Conservation (phyloP, 2,113 vertebrate species). For the Proterorhinus semilunaris region DNA sequence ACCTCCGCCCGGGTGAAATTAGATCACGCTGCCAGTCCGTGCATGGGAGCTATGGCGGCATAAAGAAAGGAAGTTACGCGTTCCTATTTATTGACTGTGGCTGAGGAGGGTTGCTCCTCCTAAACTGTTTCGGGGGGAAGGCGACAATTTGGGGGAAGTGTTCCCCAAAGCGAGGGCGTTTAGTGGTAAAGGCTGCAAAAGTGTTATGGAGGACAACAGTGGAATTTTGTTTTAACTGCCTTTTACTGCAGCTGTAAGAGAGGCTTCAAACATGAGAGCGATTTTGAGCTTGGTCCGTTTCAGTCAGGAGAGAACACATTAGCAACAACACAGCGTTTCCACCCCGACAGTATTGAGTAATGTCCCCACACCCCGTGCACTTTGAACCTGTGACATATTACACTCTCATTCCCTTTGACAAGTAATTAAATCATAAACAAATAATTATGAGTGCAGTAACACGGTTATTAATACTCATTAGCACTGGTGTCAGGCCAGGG, state of each 20-base stretch:
- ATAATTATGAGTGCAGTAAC: background rate
- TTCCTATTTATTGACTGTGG: conserved; percentile 58
- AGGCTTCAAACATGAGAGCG: background rate
- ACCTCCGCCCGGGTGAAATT: conserved; percentile 59
- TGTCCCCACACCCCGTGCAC: background rate
- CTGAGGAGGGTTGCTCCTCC: conserved; percentile 40
- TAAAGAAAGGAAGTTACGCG: conserved; percentile 34
- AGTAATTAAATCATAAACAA: conserved; percentile 9
- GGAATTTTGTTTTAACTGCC: conserved; percentile 28
- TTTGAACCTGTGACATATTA: conserved; percentile 5
- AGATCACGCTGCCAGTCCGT: conserved; percentile 42
- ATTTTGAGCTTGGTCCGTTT: no score
- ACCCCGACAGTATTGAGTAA: background rate
- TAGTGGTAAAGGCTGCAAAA: conserved; percentile 39
- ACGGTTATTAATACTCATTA: conserved; percentile 8
- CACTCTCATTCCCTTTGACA: background rate
- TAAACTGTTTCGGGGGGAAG: conserved; percentile 53
- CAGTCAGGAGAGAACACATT: no score
- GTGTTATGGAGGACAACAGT: conserved; percentile 18
- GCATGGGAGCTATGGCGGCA: conserved; percentile 30
- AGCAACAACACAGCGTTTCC: no score
- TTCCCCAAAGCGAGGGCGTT: conserved; percentile 38
- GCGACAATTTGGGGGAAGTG: conserved; percentile 43
- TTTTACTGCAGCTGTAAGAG: background rate
- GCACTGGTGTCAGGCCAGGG: background rate